Evolutionary conservation across 2,797 vertebrate species (phyloP), one percentile per base, ranked within the genome.

Genomic region (Gobionotothen gibberifrons): DNA sequence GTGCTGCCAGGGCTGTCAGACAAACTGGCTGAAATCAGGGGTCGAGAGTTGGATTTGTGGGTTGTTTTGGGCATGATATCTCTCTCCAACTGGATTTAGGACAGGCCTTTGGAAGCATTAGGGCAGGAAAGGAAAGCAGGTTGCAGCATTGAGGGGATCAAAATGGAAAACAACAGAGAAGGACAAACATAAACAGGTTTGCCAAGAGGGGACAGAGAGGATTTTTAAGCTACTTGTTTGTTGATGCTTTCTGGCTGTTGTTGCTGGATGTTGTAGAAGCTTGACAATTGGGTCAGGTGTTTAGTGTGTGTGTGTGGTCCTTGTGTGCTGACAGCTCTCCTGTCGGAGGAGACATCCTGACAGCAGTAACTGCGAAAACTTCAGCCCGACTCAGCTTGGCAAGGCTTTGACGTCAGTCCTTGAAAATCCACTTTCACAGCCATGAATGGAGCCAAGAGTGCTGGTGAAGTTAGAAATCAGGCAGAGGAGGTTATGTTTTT

Each of bases 211-310:
- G 77, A 74, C 73, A 59, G 65, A 57, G 49, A 19, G 65, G 79
- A 79, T 84, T 83, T 69, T 69, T 56, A 79, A 70, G 74, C 52
- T 59, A 19, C 72, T 79, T 74, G 49, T 57, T 69, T 79, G 73
- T 56, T 64, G 53, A 58, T 56, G 63, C 40, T 83, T 67, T 59
- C 78, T 70, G 63, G 64, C 68, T 72, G 77, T 66, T 78, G 71
- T 55, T 79, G 72, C 32, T 76, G 81, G 72, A 77, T 73, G 58
- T 58, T 69, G 73, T 46, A 63, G 81, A 75, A 75, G 77, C 60
- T 75, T 63, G 29, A 72, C 58, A 90, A 89, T 16, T 87, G 85
- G 90, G 90, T 90, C 91, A 91, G 85, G 84, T 84, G 82, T 79
- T 58, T 63, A 54, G 43, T 60, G 66, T 67, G 22, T 13, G 51